phyloP scores from a whole-genome alignment of 2,797 vertebrate genomes.

The Malacoraja senta region DNA sequence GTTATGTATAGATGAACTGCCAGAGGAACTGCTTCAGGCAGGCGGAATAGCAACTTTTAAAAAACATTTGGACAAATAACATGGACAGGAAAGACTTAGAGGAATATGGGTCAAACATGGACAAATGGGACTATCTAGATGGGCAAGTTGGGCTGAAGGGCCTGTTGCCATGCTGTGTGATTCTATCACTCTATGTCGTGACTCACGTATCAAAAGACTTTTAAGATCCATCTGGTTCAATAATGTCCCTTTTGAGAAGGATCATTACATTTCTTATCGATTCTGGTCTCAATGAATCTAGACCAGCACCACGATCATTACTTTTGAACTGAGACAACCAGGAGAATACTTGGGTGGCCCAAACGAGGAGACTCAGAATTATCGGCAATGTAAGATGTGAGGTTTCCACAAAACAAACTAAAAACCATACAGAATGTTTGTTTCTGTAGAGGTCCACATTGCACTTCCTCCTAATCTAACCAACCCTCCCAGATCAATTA shows the following conservation, averaged over 20 bases:
- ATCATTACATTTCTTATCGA: background rate
- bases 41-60: no score
- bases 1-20: no score
- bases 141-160: no score
- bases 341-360: background rate
- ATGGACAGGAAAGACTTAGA: no score
- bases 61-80: no score
- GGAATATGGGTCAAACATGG: no score
- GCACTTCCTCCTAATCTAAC: background rate
- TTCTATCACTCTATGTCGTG: background rate
- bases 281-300: background rate
- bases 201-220: background rate
- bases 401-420: background rate
- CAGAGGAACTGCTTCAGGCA: no score
- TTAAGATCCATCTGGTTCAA: background rate
- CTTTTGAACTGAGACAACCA: background rate
- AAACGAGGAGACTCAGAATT: background rate
- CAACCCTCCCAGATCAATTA: background rate
- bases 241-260: background rate
- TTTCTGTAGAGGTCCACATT: background rate
- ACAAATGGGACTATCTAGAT: no score
- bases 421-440: background rate
- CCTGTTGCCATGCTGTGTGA: no score
- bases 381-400: background rate
- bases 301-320: background rate